phyloP scores from a whole-genome alignment of 2,113 vertebrate species.

The Anhinga rufa region DNA sequence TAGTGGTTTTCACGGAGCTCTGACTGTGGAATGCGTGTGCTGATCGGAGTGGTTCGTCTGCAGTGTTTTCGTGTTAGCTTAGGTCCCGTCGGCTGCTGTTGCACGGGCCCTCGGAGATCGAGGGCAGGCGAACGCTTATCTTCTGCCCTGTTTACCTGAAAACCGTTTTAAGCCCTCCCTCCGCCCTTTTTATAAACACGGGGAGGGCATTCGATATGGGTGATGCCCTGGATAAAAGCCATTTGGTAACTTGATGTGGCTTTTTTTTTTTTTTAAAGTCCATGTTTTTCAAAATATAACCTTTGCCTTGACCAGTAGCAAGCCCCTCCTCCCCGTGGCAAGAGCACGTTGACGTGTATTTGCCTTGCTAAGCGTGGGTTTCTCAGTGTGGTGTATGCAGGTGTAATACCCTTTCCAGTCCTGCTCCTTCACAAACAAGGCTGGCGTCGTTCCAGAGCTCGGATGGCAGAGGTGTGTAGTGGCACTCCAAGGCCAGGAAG shows the following conservation, averaged over 20 bases:
- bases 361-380: not conserved
- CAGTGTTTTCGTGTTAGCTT: not conserved
- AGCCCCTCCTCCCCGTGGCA: not conserved
- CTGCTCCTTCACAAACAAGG: not conserved
- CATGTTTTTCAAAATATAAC: not conserved
- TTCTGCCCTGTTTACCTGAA: not conserved
- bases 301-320: not conserved
- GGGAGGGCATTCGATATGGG: not conserved
- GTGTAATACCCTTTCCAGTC: not conserved
- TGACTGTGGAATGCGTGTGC: not conserved
- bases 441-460: not conserved
- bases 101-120: rapidly evolving
- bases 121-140: not conserved
- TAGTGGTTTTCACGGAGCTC: not conserved
- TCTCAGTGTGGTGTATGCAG: not conserved
- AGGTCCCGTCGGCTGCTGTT: not conserved
- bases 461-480: not conserved
- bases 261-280: not conserved
- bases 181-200: not conserved
- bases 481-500: not conserved
- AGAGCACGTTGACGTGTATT: not conserved
- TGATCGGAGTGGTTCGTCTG: not conserved
- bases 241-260: not conserved
- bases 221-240: not conserved
- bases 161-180: not conserved